Base-by-base conservation (phyloP, 2,888 invertebrate species). In the Fragum sueziense region DNA sequence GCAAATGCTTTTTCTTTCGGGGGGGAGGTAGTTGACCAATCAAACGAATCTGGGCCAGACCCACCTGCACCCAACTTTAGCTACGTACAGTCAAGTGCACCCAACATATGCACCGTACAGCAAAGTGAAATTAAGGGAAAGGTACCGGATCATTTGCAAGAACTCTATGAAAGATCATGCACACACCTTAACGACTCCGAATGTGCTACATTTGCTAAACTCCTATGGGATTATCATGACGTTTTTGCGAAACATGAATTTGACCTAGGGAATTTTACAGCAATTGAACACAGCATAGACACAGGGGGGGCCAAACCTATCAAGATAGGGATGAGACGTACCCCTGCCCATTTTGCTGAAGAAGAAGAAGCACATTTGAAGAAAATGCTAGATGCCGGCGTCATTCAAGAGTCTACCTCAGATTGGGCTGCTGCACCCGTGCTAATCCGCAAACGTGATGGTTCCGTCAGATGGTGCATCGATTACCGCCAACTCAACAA, bases 361-460 rank as follows among this genome's bases (percentile, higher is more conserved):
- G 67, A 25, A 14, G 41, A 67, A 20, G 25, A 37, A 11, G 41
- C n/a, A 37, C 31, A 37, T n/a, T 25, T 25, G 27, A 14, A 27
- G 22, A 65, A 22, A 33, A 67, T 82, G 52, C 37, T 82, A 20
- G 31, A 65, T 9, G 77, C 78, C 4, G 69, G 71, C 7, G 78
- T 77, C 11, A 77, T 84, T 14, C 67, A 74, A 31, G 70, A 72
- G 34, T 84, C 84, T 0, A 34, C 29, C 9, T 80, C 80, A n/a
- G 79, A 78, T 14, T 76, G 76, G 71, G 69, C 73, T 22, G 22
- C 74, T 4, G 57, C 57, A 22, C 57, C 57, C 11, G 57, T 57
- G 2, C 25, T 57, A 22, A n/a, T n/a, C n/a, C n/a, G 57, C 2
- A 57, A 57, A 57, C 4, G 57, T 14, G 57, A 57, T n/a, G 57